A percentile compares a stretch with the other conserved stretches of the same genome.
Conservation (phyloP, 2,113 vertebrate genomes). For the Notothenia coriiceps region DNA sequence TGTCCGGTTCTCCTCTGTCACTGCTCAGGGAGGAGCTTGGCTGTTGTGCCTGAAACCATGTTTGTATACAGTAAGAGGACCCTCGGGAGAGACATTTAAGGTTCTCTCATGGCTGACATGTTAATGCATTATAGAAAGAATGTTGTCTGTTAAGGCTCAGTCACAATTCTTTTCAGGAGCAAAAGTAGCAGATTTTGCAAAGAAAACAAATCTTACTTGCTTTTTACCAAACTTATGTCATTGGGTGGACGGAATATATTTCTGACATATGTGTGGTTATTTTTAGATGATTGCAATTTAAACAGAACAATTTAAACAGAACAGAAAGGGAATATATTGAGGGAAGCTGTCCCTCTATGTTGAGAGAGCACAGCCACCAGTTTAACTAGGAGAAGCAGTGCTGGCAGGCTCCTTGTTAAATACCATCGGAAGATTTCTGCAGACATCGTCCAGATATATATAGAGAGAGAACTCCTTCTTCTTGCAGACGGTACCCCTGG, state of each 20-base stretch:
- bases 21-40: conserved; percentile 52
- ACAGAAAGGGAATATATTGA: neutral
- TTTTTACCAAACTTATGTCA: neutral
- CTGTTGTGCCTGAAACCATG: conserved; percentile 56
- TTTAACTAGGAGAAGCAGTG: conserved; percentile 53
- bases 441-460: conserved; percentile 80
- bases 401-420: conserved; percentile 54
- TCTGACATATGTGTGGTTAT: neutral
- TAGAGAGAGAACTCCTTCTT: conserved; percentile 56
- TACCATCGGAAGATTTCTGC: conserved; percentile 73
- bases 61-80: conserved; percentile 58
- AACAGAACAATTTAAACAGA: conserved; percentile 1
- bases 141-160: conserved; percentile 10
- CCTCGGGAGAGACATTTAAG: conserved; percentile 61
- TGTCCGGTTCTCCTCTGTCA: conserved; percentile 70
- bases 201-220: neutral
- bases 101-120: conserved; percentile 46
- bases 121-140: conserved; percentile 29
- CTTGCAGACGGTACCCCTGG: conserved; percentile 49
- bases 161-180: neutral
- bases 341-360: conserved; percentile 6
- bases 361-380: conserved; percentile 19
- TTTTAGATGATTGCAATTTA: conserved; percentile 13
- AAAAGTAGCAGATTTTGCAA: neutral
- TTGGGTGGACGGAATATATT: neutral